Conservation (phyloP, 2,797 vertebrate genomes). For the Serranus cabrilla region DNA sequence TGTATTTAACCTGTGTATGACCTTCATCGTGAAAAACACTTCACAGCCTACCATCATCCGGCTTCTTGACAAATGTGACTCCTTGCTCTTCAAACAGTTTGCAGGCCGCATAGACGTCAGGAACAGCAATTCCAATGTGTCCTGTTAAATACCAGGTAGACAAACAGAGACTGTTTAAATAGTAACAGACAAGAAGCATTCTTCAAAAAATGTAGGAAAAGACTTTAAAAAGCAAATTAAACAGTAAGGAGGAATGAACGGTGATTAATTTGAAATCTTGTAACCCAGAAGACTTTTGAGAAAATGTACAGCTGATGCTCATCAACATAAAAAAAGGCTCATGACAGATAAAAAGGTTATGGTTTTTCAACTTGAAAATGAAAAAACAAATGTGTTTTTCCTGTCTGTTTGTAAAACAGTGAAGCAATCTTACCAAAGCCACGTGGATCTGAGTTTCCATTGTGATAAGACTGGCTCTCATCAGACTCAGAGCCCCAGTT, state of each 20-base stretch:
- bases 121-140: constrained; percentile 97
- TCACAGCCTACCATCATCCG: constrained; percentile 90
- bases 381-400: too few species aligned
- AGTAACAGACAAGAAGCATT: not conserved
- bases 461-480: constrained; percentile 92
- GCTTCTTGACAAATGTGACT: constrained; percentile 97
- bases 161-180: constrained; percentile 7
- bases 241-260: not conserved
- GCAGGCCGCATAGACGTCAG: constrained; percentile 93
- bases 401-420: not conserved
- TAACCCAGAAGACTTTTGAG: too few species aligned
- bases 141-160: constrained; percentile 80
- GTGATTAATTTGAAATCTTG: not conserved
- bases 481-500: constrained; percentile 98
- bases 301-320: not conserved
- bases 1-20: not conserved
- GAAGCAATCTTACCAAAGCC: constrained; percentile 90
- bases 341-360: too few species aligned
- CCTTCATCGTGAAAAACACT: not conserved
- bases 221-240: not conserved
- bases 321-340: too few species aligned
- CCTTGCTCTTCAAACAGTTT: constrained; percentile 95
- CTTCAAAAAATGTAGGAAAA: not conserved
- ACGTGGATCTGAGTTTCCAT: constrained; percentile 95
- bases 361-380: not conserved